Evolutionary conservation across 1,140 invertebrate genomes (phyloP).

Genomic region (Habropoda laboriosa): DNA sequence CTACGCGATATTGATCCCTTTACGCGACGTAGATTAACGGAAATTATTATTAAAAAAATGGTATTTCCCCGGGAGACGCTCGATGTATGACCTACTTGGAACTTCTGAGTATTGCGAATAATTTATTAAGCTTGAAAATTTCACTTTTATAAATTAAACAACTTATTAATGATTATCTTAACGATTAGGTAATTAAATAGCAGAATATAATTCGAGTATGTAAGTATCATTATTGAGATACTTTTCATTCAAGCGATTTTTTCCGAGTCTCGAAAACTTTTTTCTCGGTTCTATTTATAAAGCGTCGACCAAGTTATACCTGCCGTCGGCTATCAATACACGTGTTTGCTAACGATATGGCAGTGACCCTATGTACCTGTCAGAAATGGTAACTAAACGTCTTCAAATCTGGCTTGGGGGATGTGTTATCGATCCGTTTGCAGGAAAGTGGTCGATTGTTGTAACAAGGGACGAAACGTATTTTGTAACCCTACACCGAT

Average conservation of each 20-base stretch:
- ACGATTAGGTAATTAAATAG: too few species aligned
- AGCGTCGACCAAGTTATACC: neutral
- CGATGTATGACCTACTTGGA: neutral
- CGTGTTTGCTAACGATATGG: neutral
- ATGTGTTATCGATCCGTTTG: slow-evolving; percentile 50
- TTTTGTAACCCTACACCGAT: slow-evolving; percentile 36
- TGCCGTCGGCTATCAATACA: neutral
- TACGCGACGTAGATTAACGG: neutral
- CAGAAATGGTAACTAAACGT: slow-evolving; percentile 28
- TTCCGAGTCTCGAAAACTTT: neutral
- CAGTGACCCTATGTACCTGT: neutral
- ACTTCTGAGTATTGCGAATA: neutral
- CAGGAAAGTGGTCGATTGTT: slow-evolving; percentile 5
- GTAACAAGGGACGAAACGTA: neutral
- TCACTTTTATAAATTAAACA: neutral
- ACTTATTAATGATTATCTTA: too few species aligned
- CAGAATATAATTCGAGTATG: too few species aligned
- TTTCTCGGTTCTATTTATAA: too few species aligned
- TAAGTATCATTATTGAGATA: too few species aligned
- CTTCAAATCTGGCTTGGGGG: neutral
- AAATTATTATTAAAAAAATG: neutral
- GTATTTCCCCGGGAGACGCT: neutral
- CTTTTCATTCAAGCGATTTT: neutral
- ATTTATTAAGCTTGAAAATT: neutral
- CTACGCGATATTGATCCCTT: slow-evolving; percentile 13